phyloP scores from a whole-genome alignment of 2,797 vertebrate species.

The Okamejei kenojei region DNA sequence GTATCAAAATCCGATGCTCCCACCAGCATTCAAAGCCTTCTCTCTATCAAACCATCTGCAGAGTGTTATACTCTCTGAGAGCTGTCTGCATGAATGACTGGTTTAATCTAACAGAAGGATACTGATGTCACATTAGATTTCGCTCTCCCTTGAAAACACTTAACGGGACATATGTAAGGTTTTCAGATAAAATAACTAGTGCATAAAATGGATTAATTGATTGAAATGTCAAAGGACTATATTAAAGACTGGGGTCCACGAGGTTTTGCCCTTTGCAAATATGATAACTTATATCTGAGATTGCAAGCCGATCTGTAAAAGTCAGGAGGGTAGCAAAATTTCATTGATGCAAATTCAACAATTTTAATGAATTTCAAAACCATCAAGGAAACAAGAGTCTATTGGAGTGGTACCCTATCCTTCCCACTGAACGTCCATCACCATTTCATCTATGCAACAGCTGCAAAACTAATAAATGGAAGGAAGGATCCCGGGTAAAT shows the following conservation, averaged over 20 bases:
- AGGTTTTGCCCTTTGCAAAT: not conserved
- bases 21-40: not conserved
- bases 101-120: slow-evolving; percentile 28
- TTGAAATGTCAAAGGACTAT: not conserved
- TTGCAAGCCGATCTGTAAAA: not conserved
- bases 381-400: no score
- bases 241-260: not conserved
- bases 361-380: no score
- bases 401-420: no score
- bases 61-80: slow-evolving; percentile 6
- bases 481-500: no score
- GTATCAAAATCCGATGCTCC: slow-evolving; percentile 17
- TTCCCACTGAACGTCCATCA: no score
- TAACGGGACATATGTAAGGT: not conserved
- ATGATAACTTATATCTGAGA: not conserved
- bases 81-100: slow-evolving; percentile 26
- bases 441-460: no score
- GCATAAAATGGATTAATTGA: not conserved
- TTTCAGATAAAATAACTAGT: slow-evolving; percentile 14
- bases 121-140: slow-evolving; percentile 33
- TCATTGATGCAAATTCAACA: no score
- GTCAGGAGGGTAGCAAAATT: no score
- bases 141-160: slow-evolving; percentile 4
- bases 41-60: slow-evolving; percentile 23
- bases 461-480: no score